Conservation (phyloP, 2,888 invertebrate genomes). For the Ametastegia equiseti region DNA sequence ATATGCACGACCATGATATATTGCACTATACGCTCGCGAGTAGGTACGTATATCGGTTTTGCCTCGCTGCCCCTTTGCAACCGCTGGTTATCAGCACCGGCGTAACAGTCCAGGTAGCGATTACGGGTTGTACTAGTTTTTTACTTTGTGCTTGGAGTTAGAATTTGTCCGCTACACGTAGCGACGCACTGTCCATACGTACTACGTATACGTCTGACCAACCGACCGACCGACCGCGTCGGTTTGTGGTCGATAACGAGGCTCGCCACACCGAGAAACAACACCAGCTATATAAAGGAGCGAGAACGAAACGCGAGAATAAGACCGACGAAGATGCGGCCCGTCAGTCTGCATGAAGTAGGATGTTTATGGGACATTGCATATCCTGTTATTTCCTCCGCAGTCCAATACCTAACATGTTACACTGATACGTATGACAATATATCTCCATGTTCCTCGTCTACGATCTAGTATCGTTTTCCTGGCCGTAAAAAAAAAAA, state of each 20-base stretch:
- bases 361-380: conserved; percentile 75
- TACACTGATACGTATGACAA: conserved; percentile 55
- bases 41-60: neutral
- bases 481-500: neutral
- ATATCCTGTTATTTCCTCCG: conserved; percentile 75
- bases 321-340: conserved; percentile 35
- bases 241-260: conserved; percentile 71
- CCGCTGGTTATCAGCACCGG: conserved; percentile 15
- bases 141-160: neutral
- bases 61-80: neutral
- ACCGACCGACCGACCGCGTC: conserved; percentile 55
- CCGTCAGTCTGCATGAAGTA: conserved; percentile 53
- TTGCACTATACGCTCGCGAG: neutral
- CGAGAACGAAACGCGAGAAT: conserved; percentile 33
- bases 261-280: conserved; percentile 19
- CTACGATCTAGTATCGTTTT: conserved; percentile 33
- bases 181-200: conserved; percentile 29
- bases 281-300: neutral
- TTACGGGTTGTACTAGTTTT: conserved; percentile 33
- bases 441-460: neutral
- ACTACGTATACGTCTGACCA: neutral
- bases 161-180: conserved; percentile 26
- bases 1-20: neutral
- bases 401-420: conserved; percentile 63
- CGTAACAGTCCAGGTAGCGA: conserved; percentile 38